Base-by-base conservation (phyloP, 2,797 vertebrate species). In the Pelobates cultripes region DNA sequence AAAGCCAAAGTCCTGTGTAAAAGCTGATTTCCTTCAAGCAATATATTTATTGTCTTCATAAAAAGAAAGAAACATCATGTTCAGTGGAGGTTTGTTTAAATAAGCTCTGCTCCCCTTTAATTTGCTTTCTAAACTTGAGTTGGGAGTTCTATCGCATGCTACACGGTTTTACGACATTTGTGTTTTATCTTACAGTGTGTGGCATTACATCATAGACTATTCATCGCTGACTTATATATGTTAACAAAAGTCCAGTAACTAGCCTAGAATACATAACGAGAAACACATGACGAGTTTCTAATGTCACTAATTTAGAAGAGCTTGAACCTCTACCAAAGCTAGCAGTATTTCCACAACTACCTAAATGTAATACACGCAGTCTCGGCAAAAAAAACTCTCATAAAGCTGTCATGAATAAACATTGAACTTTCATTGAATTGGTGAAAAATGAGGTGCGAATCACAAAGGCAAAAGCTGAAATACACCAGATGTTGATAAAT, bases 401-500 rank as follows among this genome's bases (percentile, higher is more conserved):
- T 88, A 90, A 92, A 93, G 87, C 76, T 88, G 85, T 91, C 91
- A 92, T 83, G 84, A 83, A 80, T 88, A 4, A 8, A 63, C 73
- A 82, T 76, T 89, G 88, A 89, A 90, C 89, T 91, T 87, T 86
- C 63, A 85, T 4, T 44, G 85, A 82, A 77, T 82, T 66, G 71
- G 43, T 89, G 85, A 91, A 91, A 91, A 91, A 90, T 88, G 79
- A 91, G 87, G 86, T 89, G 86, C 82, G 87, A 92, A 86, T 81
- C 83, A 77, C 77, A 82, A 84, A 89, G 82, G 85, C 82, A 86
- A 79, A 51, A 85, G 74, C 83, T 91, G 91, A 92, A 85, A 91
- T 88, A 90, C 85, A 92, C 81, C 91, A 93, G 91, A 93, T 91
- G 90, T 84, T 88, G 87, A 86, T 81, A 67, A 82, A 87, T 87